Conservation (phyloP, 1,140 invertebrate genomes). For the Oryctes rhinoceros region DNA sequence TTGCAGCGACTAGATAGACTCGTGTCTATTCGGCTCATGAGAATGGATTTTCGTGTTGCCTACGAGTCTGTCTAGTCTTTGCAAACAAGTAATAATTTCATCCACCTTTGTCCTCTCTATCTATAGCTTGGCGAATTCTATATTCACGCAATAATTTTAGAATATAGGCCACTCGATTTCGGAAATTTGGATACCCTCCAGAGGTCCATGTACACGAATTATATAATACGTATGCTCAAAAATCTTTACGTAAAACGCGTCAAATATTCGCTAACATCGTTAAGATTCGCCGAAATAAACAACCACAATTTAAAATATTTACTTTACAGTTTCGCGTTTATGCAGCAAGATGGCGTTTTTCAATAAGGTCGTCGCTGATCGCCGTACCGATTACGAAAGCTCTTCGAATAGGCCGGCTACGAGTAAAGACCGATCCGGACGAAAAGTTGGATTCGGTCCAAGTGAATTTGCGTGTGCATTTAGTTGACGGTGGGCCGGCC, state of each 20-base stretch:
- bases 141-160: not conserved
- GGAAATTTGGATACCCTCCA: not conserved
- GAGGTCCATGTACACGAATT: not conserved
- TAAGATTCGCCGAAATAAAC: not conserved
- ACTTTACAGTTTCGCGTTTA: not conserved
- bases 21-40: too few species aligned
- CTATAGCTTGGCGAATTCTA: not conserved
- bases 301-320: not conserved
- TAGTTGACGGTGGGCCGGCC: not conserved
- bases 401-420: not conserved
- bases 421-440: slow-evolving; percentile 10
- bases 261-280: not conserved
- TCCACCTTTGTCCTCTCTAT: too few species aligned
- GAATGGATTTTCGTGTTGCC: too few species aligned
- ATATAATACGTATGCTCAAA: not conserved
- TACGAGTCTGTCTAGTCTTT: too few species aligned
- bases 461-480: slow-evolving; percentile 35
- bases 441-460: slow-evolving; percentile 22
- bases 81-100: too few species aligned
- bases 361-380: not conserved
- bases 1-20: too few species aligned
- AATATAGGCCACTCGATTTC: not conserved
- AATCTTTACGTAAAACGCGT: not conserved
- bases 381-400: not conserved
- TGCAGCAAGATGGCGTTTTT: not conserved